Evolutionary conservation across 1,140 invertebrate species (phyloP).

Genomic region (Acromyrmex heyeri): DNA sequence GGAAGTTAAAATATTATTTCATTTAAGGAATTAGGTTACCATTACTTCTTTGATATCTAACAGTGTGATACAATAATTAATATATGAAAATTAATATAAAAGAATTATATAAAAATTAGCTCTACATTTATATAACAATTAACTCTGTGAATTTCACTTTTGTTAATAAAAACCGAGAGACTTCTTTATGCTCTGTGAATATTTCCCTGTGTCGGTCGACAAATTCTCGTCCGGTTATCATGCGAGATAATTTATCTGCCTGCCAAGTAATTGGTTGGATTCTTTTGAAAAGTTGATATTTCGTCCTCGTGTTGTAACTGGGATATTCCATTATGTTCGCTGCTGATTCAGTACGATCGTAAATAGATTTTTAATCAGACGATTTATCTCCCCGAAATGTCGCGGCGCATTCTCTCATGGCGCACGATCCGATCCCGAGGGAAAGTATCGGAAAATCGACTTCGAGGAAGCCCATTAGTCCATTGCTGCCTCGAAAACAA

Average conservation of each 20-base stretch:
- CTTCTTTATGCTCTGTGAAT: neutral
- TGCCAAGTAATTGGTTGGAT: conserved; percentile 58
- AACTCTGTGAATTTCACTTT: neutral
- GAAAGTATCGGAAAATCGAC: conserved; percentile 71
- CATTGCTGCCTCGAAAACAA: conserved; percentile 45
- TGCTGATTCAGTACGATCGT: conserved; percentile 30
- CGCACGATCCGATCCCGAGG: conserved; percentile 6
- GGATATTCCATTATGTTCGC: conserved; percentile 42
- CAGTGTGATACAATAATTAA: neutral
- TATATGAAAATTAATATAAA: neutral
- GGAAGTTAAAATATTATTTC: no score
- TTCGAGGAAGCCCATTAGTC: conserved; percentile 59
- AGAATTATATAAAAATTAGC: neutral
- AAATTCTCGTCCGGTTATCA: conserved; percentile 34
- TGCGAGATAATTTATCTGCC: conserved; percentile 43
- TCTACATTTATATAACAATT: neutral
- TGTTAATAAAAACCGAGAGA: neutral
- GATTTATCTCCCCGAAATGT: conserved; percentile 56
- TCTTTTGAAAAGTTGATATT: conserved; percentile 5
- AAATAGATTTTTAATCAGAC: conserved; percentile 66
- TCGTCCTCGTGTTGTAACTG: conserved; percentile 30
- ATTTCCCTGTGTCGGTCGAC: neutral
- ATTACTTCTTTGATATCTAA: no score
- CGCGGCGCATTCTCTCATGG: neutral
- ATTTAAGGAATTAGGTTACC: no score